Evolutionary conservation across 1,140 invertebrate genomes (phyloP).

Genomic region (Drosophila hydei): DNA sequence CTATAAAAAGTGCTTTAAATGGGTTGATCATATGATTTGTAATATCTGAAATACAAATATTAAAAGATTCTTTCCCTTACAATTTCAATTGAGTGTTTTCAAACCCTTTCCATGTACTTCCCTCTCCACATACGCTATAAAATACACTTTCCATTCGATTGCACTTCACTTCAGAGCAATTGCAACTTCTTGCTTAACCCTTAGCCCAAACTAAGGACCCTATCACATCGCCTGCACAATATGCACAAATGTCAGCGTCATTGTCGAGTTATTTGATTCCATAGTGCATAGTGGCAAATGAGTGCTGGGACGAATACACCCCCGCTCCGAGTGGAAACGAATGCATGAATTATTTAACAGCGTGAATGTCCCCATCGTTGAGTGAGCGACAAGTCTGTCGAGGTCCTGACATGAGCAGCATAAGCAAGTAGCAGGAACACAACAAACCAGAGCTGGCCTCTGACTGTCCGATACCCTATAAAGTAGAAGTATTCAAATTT

Average conservation of each 20-base stretch:
- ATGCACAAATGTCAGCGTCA: constrained; percentile 47
- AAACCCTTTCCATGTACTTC: too few species aligned
- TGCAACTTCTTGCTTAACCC: not conserved
- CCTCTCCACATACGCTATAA: not conserved
- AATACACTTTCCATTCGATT: not conserved
- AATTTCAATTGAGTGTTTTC: too few species aligned
- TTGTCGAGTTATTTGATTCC: constrained; percentile 39
- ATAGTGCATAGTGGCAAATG: constrained; percentile 1
- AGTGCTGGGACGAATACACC: not conserved
- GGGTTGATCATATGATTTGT: too few species aligned
- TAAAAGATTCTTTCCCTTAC: too few species aligned
- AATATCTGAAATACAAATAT: too few species aligned
- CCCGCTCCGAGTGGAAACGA: constrained; percentile 23
- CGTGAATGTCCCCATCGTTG: constrained; percentile 11
- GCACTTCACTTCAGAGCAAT: not conserved
- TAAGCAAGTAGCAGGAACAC: constrained; percentile 25
- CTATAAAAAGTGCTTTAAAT: too few species aligned
- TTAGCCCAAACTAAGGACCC: not conserved
- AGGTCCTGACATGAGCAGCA: constrained; percentile 37
- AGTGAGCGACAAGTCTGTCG: constrained; percentile 35
- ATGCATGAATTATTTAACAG: constrained; percentile 59
- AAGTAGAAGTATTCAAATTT: not conserved
- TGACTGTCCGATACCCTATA: constrained; percentile 1
- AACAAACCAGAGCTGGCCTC: not conserved
- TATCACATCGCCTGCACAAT: not conserved